Evolutionary conservation across 2,888 invertebrate genomes (phyloP).

Genomic region (Pandemis cinnamomeana): DNA sequence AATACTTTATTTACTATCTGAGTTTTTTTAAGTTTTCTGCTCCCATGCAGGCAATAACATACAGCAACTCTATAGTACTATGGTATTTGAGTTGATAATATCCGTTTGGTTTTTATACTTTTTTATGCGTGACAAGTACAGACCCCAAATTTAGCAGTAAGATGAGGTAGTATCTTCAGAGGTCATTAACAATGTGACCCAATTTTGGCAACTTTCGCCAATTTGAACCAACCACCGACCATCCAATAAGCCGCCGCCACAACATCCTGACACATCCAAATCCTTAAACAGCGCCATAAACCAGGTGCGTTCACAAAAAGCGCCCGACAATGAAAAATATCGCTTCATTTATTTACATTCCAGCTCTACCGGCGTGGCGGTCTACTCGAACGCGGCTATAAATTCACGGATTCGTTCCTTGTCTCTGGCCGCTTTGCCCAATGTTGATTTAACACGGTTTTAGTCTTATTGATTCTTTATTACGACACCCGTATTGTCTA

Average conservation of each 20-base stretch:
- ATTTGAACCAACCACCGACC: conserved; percentile 21
- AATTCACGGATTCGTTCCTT: conserved; percentile 82
- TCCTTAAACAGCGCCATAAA: conserved; percentile 40
- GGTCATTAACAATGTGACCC: not conserved
- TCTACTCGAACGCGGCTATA: conserved; percentile 72
- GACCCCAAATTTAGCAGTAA: too few relatives aligned
- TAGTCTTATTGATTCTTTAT: conserved; percentile 85
- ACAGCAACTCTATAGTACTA: too few relatives aligned
- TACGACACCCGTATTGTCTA: conserved; percentile 73
- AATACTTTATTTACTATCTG: too few relatives aligned
- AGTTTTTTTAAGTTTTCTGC: too few relatives aligned
- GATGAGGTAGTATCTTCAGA: too few relatives aligned
- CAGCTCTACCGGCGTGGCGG: conserved; percentile 62
- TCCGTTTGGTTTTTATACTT: too few relatives aligned
- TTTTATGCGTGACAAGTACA: too few relatives aligned
- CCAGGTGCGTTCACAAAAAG: conserved; percentile 47
- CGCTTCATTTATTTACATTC: conserved; percentile 59
- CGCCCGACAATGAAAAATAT: conserved; percentile 65
- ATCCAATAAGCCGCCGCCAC: conserved; percentile 32
- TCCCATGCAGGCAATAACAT: too few relatives aligned
- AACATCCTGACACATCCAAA: conserved; percentile 36
- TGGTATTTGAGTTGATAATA: too few relatives aligned
- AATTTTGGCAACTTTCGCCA: not conserved
- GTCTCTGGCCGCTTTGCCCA: conserved; percentile 79
- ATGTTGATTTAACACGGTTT: conserved; percentile 85